Base-by-base conservation (phyloP, 2,797 vertebrate species). In the Gambusia yucatana region DNA sequence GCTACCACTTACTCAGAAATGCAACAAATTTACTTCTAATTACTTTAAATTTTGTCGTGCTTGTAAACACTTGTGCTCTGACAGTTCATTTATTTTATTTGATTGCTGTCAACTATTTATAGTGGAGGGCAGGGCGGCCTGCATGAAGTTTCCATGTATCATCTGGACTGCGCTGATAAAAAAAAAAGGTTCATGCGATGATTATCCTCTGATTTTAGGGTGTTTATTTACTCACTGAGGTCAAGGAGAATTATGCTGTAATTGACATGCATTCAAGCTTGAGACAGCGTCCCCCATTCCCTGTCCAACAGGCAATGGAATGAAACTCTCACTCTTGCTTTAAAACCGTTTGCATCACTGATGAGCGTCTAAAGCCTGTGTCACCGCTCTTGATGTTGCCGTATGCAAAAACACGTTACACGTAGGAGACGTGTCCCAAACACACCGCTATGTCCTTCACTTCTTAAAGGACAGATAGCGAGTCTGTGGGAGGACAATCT, bases 1-100 rank as follows among this genome's bases (percentile, higher is more conserved):
- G 96, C 94, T 96, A 97, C 93, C 95, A 96, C 95, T 97, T 96
- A 97, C 86, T 92, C 84, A 92, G 89, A 96, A 96, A 95, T 90
- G 84, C 91, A 94, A 94, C 94, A 95, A 88, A 95, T 95, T 95
- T 95, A 92, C 91, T 92, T 92, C 90, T 95, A 96, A 96, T 96
- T 81, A 16, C 93, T 94, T 92, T 91, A 90, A 93, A 96, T 96
- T 93, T 94, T 94, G 92, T 91, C 77, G 77, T 84, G 79, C 90
- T 95, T 94, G 93, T 95, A 95, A 96, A 96, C 93, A 95, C 95
- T 94, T 92, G 89, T 77, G 79, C 79, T 88, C 92, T 97, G 96
- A 96, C 95, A 96, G 95, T 95, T 94, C 93, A 96, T 97, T 96
- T 96, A 95, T 97, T 96, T 95, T 90, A 91, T 95, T 93, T 95